Conservation (phyloP, 2,113 vertebrate species). For the Lepisosteus oculatus region DNA sequence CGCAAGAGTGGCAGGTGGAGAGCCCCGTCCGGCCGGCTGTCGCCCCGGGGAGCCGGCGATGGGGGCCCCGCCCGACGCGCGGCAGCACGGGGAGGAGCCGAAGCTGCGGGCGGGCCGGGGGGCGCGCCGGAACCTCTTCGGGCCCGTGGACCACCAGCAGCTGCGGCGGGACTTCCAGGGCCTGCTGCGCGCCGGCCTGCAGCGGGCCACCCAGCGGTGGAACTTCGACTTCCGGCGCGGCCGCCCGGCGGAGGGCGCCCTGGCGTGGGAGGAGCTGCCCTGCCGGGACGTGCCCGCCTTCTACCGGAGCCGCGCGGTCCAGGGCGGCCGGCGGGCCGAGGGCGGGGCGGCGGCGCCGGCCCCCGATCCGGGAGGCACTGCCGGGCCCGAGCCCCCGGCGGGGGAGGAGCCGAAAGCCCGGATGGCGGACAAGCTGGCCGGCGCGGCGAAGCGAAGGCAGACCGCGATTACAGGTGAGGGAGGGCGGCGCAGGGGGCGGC, state of each 20-base stretch:
- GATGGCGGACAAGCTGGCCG: conserved; percentile 14
- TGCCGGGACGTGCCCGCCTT: conserved; percentile 61
- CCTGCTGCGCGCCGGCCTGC: conserved; percentile 45
- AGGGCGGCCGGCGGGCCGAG: neutral
- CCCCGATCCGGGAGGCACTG: neutral
- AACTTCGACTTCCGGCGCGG: conserved; percentile 68
- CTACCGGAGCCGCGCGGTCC: conserved; percentile 57
- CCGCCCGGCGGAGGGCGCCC: conserved; percentile 25
- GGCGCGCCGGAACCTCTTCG: conserved; percentile 62
- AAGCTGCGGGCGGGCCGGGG: neutral
- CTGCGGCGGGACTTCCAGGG: conserved; percentile 65
- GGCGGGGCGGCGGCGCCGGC: neutral
- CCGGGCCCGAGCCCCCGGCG: conserved; percentile 6
- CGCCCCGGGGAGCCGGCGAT: neutral
- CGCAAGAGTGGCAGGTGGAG: too few species aligned
- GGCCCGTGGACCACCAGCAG: conserved; percentile 65
- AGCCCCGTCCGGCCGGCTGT: too few species aligned
- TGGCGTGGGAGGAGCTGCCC: conserved; percentile 67
- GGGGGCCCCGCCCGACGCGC: conserved; percentile 39
- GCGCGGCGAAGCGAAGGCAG: conserved; percentile 51
- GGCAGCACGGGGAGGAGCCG: conserved; percentile 33
- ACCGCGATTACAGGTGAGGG: conserved; percentile 62
- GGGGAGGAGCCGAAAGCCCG: conserved; percentile 13
- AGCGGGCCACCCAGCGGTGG: conserved; percentile 63
- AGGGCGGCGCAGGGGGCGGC: neutral